These are phyloP conservation scores for Acanthis flammea DNA, from an alignment of 2,797 vertebrate species.

Conservation along the genomic window DNA sequence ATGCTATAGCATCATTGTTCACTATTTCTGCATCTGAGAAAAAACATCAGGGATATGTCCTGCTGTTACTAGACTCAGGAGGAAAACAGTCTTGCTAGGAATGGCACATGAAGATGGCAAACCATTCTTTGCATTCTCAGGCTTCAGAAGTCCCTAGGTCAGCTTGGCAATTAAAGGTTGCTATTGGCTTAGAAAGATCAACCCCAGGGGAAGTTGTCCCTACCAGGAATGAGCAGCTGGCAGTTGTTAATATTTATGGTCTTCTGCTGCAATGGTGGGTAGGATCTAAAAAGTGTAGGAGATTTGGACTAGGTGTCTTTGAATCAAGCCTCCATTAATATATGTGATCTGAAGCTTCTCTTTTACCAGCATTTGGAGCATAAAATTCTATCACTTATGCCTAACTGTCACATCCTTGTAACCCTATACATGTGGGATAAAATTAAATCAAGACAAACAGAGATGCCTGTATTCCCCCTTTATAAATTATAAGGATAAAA, in stretches of 20 bases:
- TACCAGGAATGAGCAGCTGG: not conserved
- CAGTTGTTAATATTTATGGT: conserved; percentile 43
- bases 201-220: not conserved
- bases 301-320: conserved; percentile 24
- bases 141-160: not conserved
- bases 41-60: not conserved
- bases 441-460: conserved; percentile 28
- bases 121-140: not conserved
- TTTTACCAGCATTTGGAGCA: conserved; percentile 68
- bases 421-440: conserved; percentile 53
- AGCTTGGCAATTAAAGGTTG: not conserved
- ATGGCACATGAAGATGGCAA: not conserved
- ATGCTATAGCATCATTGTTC: not conserved
- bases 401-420: conserved; percentile 58
- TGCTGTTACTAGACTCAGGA: not conserved
- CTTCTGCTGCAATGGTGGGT: not conserved
- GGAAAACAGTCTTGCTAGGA: not conserved
- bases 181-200: not conserved
- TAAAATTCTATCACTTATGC: conserved; percentile 70
- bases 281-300: not conserved
- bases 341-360: conserved; percentile 60
- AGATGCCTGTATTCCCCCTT: not conserved
- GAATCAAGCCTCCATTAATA: conserved; percentile 42
- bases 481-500: conserved; percentile 11
- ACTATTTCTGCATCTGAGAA: not conserved